A percentile compares a stretch with the other conserved stretches of the same genome.
Conservation (phyloP, 2,113 vertebrate species). For the Gavialis gangeticus region DNA sequence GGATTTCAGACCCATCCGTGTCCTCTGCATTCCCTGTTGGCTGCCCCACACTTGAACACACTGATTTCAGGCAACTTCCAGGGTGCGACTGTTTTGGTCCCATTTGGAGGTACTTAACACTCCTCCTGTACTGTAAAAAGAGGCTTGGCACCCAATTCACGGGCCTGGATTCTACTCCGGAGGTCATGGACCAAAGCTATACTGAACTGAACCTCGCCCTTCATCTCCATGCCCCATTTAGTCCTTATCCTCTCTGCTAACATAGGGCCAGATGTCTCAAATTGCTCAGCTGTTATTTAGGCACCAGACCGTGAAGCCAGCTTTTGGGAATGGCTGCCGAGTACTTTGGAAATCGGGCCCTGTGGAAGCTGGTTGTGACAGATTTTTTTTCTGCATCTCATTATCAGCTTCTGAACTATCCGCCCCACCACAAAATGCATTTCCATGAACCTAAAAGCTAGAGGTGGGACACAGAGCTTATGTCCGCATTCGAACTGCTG, state of each 20-base stretch:
- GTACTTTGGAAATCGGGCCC: not conserved
- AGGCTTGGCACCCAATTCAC: no score
- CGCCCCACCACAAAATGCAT: not conserved
- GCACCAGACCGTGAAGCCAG: not conserved
- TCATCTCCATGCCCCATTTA: not conserved
- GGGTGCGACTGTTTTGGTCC: no score
- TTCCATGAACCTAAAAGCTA: not conserved
- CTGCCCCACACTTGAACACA: no score
- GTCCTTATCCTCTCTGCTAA: not conserved
- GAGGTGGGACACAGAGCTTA: not conserved
- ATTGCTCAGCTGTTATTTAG: not conserved
- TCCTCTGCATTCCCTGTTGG: no score
- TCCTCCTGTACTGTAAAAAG: no score
- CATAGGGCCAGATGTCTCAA: not conserved
- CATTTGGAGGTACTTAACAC: no score
- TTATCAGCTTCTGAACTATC: not conserved
- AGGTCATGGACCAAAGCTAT: no score
- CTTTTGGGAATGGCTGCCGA: accelerated
- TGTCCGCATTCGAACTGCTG: not conserved
- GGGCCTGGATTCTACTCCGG: no score
- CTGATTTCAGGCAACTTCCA: no score
- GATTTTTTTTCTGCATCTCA: not conserved
- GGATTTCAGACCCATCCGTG: no score
- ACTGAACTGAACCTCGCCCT: no score
- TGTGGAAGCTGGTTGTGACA: not conserved